Evolutionary conservation across 1,140 invertebrate genomes (phyloP), one percentile per base, ranked within the genome.

Genomic region (Daktulosphaira vitifoliae): DNA sequence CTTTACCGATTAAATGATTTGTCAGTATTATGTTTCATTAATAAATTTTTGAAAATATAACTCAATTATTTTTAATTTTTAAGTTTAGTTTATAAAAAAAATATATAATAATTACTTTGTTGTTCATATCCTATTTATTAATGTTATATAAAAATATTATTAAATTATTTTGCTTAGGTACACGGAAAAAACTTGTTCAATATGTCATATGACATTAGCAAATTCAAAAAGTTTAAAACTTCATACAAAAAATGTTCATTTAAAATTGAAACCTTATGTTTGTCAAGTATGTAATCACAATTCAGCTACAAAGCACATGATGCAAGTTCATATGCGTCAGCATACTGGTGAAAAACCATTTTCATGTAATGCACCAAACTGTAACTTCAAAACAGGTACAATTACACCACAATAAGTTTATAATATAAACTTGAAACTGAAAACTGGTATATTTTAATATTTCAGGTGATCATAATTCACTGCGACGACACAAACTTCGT

Each of bases 201-300:
- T 87, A 84, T 74, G 75, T 80, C 16, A 77, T 81, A 44, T 87
- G 85, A 67, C 73, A 73, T 81, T 37, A 73, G 81, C 39, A 73
- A 79, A 68, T 82, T 86, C 70, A 75, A 78, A 67, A 78, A 81
- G 71, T 70, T 65, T 88, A 22, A 78, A 77, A 59, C 77, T 79
- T 38, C 86, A 88, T 68, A 78, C 81, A 20, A 78, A 81, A 59
- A 79, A 79, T 22, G 83, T 87, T 1, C 86, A 88, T 71, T 79
- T 82, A 9, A 87, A 86, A 72, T 68, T 84, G 59, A 83, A 82
- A 68, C 84, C 82, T 1, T 87, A 82, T 71, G 78, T 84, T 15
- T 92, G 89, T 71, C 77, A 78, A 46, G 81, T 81, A 66, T 92
- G 89, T 76, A 83, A 84, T 29, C 85, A 88, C 71, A 77, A 81